Evolutionary conservation across 1,140 invertebrate genomes (phyloP).

Genomic region (Listronotus bonariensis): DNA sequence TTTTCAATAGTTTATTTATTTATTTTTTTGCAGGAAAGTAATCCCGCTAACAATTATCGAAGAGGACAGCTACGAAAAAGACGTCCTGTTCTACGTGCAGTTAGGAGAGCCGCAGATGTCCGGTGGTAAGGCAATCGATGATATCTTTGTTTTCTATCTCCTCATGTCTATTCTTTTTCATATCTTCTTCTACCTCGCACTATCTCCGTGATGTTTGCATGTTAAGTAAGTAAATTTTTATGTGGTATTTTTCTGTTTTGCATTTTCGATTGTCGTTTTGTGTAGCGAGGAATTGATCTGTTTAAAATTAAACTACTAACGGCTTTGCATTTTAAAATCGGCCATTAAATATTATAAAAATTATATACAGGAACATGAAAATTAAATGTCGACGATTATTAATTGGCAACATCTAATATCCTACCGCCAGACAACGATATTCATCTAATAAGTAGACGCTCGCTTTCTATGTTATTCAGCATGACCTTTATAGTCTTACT

Average conservation of each 20-base stretch:
- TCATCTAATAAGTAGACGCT: no score
- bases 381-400: no score
- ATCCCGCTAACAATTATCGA: constrained; percentile 89
- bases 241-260: constrained; percentile 4
- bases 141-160: constrained; percentile 34
- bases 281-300: no score
- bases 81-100: constrained; percentile 91
- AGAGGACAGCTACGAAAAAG: constrained; percentile 98
- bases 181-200: constrained; percentile 44
- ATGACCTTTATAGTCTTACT: no score
- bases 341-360: no score
- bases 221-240: constrained; percentile 48
- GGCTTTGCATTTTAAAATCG: no score
- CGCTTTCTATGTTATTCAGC: no score
- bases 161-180: constrained; percentile 44
- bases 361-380: no score
- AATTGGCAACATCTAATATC: no score
- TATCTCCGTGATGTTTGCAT: constrained; percentile 46
- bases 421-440: no score
- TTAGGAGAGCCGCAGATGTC: constrained; percentile 84
- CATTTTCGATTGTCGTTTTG: not conserved
- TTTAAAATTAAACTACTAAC: no score
- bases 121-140: constrained; percentile 70
- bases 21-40: constrained; percentile 76
- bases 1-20: no score